These are phyloP conservation scores for Acronicta alni DNA, from an alignment of 2,888 invertebrate genomes.

Conservation along the genomic window DNA sequence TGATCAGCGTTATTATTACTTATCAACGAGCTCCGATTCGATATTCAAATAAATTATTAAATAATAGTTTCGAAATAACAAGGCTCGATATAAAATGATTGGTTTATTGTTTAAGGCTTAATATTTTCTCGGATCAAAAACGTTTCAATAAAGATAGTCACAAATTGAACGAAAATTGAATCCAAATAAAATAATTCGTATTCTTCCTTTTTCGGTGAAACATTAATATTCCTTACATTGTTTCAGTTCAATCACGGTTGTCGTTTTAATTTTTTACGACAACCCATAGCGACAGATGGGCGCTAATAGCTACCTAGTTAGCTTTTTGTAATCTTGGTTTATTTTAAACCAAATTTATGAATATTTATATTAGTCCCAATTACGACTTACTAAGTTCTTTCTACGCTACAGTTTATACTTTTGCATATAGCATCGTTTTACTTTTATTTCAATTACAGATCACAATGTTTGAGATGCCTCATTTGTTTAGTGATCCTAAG, in stretches of 20 bases:
- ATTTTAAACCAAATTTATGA: neutral
- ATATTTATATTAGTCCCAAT: too few species aligned
- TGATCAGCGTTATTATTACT: too few species aligned
- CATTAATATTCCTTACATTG: slow-evolving; percentile 12
- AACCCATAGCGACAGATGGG: neutral
- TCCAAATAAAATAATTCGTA: neutral
- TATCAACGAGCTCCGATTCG: too few species aligned
- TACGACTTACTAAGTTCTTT: too few species aligned
- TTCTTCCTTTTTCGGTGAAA: neutral
- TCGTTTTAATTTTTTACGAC: slow-evolving; percentile 5
- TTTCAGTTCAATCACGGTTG: slow-evolving; percentile 15
- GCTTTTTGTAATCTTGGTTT: neutral
- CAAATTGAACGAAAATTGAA: slow-evolving; percentile 2
- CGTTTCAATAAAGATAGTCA: slow-evolving; percentile 4
- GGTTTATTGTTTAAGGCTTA: neutral
- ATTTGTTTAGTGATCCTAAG: too few species aligned
- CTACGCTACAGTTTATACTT: too few species aligned
- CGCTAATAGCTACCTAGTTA: neutral
- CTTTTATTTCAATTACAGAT: too few species aligned
- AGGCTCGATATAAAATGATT: slow-evolving; percentile 4
- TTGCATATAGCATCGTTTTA: too few species aligned
- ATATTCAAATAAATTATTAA: neutral
- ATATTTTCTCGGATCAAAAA: neutral
- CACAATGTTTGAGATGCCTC: too few species aligned
- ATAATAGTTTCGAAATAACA: neutral